Base-by-base conservation (phyloP, 2,113 vertebrate species). In the Paedocypris sp. region DNA sequence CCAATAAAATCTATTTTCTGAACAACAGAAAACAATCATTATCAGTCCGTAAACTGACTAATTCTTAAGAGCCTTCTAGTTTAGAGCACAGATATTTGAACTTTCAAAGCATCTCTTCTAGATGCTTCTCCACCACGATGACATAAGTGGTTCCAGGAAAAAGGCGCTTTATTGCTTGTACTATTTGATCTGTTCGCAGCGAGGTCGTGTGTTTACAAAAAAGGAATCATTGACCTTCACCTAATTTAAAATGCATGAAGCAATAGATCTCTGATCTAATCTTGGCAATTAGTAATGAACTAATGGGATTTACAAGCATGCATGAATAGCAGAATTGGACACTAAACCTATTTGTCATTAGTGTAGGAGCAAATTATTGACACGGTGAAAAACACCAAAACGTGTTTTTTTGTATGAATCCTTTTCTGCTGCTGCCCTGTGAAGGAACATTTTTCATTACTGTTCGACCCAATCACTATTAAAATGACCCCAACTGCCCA, bases 241-340 rank as follows among this genome's bases (percentile, higher is more conserved):
- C 26, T 38, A 22, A 64, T 20, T 62, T 64, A 53, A 47, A 47
- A 64, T 64, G 41, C 42, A 64, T 56, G 31, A 54, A 50, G 50
- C 50, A 9, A 36, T 47, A 26, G 51, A 54, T 56, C 50, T 56
- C 50, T 26, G 20, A 52, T 62, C 33, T 57, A 56, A 56, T 56
- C 29, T 25, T 47, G 42, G 38, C 51, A 56, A 64, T 64, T 56
- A 64, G 51, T 26, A 56, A 35, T 39, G 38, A 39, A 57, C 20
- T 39, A 23, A 16, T 47, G 29, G n/a, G 18, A 49, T 31, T 45
- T 25, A 42, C 36, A 53, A 16, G 51, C 62, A 57, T 9, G 20
- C 28, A 19, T 26, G 41, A 46, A 46, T 35, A 11, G 31, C 11
- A 11, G 29, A 32, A 32, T 2, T 31, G 42, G 47, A 45, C 39